Conservation (phyloP, 2,888 invertebrate species). For the Drosophila birchii region DNA sequence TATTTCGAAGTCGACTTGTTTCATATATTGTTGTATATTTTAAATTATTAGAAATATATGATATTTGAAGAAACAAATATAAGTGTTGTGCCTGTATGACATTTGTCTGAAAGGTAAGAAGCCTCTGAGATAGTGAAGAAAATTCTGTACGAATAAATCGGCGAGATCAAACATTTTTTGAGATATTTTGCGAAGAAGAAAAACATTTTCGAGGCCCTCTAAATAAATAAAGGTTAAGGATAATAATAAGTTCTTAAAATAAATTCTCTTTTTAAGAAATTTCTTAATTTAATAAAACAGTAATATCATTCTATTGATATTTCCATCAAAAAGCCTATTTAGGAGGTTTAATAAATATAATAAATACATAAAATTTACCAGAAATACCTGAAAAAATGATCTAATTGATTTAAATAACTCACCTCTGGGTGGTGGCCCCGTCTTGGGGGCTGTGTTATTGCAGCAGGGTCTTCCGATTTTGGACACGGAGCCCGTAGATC, state of each 20-base stretch:
- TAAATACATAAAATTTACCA: background rate
- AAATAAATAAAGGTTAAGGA: no score
- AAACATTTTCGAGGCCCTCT: background rate
- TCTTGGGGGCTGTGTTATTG: slow-evolving; percentile 76
- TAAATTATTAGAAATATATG: background rate
- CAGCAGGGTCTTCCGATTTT: slow-evolving; percentile 82
- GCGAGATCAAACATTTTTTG: background rate
- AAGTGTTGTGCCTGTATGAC: background rate
- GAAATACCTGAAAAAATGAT: background rate
- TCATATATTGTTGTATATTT: background rate
- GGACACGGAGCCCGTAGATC: slow-evolving; percentile 74
- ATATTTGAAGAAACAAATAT: background rate
- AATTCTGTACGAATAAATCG: background rate
- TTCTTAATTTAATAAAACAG: no score
- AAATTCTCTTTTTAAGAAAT: no score
- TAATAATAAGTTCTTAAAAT: no score
- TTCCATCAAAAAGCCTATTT: background rate
- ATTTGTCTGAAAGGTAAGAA: background rate
- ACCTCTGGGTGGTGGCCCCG: slow-evolving; percentile 83
- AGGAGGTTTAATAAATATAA: background rate
- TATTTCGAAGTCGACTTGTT: background rate
- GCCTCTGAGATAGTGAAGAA: background rate
- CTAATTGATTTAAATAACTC: slow-evolving; percentile 39
- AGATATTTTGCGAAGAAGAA: background rate
- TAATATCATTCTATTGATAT: no score